phyloP scores from a whole-genome alignment of 35 echinoderm and acorn worm species.

The Holothuria glaberrima region DNA sequence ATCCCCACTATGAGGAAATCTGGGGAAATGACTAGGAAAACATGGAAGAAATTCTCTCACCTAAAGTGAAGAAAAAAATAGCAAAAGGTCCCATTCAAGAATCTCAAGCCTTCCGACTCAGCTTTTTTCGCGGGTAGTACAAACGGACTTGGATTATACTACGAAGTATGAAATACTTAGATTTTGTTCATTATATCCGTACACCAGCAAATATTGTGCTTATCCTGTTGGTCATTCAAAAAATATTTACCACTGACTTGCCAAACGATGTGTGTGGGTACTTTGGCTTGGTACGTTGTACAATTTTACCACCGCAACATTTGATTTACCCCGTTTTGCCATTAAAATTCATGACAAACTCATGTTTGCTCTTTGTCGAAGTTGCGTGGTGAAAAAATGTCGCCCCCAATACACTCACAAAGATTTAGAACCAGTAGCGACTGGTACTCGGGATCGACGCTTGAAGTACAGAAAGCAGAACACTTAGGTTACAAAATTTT shows the following conservation, averaged over 20 bases:
- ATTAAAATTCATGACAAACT: conserved; percentile 16
- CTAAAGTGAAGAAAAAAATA: neutral
- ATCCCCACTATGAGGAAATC: neutral
- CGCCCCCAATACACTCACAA: neutral
- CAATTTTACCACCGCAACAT: neutral
- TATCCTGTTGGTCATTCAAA: neutral
- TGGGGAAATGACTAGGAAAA: neutral
- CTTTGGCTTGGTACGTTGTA: conserved; percentile 27
- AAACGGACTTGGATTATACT: conserved; percentile 2
- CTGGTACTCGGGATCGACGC: conserved; percentile 57
- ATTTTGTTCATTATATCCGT: conserved; percentile 21
- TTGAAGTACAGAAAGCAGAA: conserved; percentile 64
- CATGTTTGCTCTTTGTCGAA: conserved; percentile 2
- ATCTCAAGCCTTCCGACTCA: neutral
- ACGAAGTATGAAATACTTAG: neutral
- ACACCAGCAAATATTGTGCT: neutral
- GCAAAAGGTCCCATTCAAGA: neutral
- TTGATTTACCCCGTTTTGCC: conserved; percentile 12
- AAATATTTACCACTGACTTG: neutral
- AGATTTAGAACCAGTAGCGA: conserved; percentile 23
- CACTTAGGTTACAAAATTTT: conserved; percentile 58
- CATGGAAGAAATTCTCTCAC: neutral
- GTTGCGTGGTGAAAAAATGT: neutral
- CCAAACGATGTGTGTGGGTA: neutral
- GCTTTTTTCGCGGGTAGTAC: conserved; percentile 9